Evolutionary conservation across 2,113 vertebrate genomes (phyloP).

Genomic region (Corythaeola cristata): DNA sequence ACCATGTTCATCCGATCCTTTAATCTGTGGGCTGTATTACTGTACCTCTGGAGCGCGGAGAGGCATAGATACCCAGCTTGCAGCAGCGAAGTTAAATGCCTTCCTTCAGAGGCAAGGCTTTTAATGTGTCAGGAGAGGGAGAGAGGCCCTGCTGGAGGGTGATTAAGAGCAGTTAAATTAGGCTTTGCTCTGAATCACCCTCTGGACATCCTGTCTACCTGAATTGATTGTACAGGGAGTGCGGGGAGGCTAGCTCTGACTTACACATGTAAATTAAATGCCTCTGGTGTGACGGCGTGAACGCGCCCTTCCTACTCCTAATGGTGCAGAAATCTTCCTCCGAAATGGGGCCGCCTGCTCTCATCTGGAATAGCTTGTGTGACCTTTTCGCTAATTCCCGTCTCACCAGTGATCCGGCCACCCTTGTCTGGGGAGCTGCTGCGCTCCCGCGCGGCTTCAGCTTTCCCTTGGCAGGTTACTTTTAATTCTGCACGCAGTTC

Average conservation of each 20-base stretch:
- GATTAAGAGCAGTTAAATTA: conserved; percentile 18
- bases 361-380: background rate
- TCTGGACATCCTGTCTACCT: conserved; percentile 32
- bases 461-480: background rate
- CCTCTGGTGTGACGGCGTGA: background rate
- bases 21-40: background rate
- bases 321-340: background rate
- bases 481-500: background rate
- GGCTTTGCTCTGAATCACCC: conserved; percentile 12
- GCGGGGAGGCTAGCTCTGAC: background rate
- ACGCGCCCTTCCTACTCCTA: background rate
- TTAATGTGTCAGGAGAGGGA: conserved; percentile 32
- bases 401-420: background rate
- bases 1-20: background rate
- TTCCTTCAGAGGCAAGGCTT: conserved; percentile 29
- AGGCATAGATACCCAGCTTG: background rate
- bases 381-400: background rate
- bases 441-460: background rate
- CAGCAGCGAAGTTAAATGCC: background rate
- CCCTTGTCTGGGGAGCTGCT: background rate
- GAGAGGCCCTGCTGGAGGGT: background rate
- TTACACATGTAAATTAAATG: conserved; percentile 10
- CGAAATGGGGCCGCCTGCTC: background rate
- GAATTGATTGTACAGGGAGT: background rate
- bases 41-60: background rate